Evolutionary conservation across 2,113 vertebrate species (phyloP).

Genomic region (Cephalophus harveyi): DNA sequence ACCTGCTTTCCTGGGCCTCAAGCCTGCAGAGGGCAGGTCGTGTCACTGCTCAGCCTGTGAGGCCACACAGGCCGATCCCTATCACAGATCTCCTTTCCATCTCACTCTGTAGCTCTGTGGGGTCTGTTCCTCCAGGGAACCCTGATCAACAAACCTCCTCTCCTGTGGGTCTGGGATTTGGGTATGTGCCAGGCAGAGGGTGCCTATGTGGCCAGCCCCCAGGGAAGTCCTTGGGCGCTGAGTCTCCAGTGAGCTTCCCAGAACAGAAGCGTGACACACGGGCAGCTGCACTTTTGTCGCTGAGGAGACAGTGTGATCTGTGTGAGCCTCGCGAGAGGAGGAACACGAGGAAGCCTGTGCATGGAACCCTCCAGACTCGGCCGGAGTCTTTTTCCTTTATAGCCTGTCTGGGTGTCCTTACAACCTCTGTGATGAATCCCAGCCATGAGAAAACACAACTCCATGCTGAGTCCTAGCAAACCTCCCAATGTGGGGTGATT

Average conservation of each 20-base stretch:
- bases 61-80: fast-evolving
- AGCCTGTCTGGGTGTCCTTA: not conserved
- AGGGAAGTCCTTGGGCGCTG: not conserved
- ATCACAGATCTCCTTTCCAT: not conserved
- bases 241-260: not conserved
- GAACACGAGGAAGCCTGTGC: fast-evolving
- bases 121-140: not conserved
- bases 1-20: not conserved
- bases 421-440: fast-evolving
- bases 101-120: fast-evolving
- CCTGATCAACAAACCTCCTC: not conserved
- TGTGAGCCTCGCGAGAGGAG: fast-evolving
- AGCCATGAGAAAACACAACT: not conserved
- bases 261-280: fast-evolving
- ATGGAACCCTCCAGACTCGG: fast-evolving
- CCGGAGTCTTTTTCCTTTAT: not conserved
- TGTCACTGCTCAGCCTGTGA: not conserved
- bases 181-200: not conserved
- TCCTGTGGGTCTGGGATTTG: not conserved
- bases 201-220: not conserved
- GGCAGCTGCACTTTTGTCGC: fast-evolving
- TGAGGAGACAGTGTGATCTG: not conserved
- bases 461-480: not conserved
- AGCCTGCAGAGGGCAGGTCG: not conserved
- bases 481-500: not conserved